Evolutionary conservation across 1,140 invertebrate genomes (phyloP).

Genomic region (Rhyacophila brunnea): DNA sequence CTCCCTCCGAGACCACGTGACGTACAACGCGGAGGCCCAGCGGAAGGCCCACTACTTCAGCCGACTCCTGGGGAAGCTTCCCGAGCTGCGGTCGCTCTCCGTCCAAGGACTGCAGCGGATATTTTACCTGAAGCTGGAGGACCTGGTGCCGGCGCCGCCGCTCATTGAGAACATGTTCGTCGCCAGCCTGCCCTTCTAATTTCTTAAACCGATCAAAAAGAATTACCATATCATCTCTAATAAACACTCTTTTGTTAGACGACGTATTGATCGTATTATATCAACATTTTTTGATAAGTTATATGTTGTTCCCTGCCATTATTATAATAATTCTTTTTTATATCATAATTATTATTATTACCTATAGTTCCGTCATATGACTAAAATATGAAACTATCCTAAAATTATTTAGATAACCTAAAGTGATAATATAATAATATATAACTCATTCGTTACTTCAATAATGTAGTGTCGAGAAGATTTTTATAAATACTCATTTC

Average conservation of each 20-base stretch:
- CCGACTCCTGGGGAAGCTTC: constrained; percentile 83
- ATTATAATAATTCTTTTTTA: not conserved
- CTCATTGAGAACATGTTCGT: constrained; percentile 94
- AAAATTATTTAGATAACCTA: too few relatives aligned
- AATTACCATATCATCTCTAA: constrained; percentile 22
- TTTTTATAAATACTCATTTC: constrained; percentile 2
- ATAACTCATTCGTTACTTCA: too few relatives aligned
- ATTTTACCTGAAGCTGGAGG: constrained; percentile 91
- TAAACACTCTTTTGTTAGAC: not conserved
- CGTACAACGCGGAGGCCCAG: constrained; percentile 88
- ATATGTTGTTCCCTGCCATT: not conserved
- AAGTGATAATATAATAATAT: too few relatives aligned
- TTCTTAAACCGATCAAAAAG: constrained; percentile 17
- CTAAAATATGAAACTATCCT: too few relatives aligned
- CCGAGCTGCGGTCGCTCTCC: constrained; percentile 86
- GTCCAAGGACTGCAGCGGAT: constrained; percentile 92
- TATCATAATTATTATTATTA: too few relatives aligned
- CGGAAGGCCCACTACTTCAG: constrained; percentile 90
- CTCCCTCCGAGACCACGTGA: constrained; percentile 90
- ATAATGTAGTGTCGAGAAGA: not conserved
- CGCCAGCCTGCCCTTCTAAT: constrained; percentile 87
- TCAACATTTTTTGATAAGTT: not conserved
- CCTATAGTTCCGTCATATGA: too few relatives aligned
- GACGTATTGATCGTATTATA: not conserved
- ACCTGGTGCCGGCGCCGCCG: constrained; percentile 86